A percentile compares a stretch with the other conserved stretches of the same genome.
phyloP scores from a whole-genome alignment of 92 coral and sea anemone genomes.

The Bergia puertoricense region DNA sequence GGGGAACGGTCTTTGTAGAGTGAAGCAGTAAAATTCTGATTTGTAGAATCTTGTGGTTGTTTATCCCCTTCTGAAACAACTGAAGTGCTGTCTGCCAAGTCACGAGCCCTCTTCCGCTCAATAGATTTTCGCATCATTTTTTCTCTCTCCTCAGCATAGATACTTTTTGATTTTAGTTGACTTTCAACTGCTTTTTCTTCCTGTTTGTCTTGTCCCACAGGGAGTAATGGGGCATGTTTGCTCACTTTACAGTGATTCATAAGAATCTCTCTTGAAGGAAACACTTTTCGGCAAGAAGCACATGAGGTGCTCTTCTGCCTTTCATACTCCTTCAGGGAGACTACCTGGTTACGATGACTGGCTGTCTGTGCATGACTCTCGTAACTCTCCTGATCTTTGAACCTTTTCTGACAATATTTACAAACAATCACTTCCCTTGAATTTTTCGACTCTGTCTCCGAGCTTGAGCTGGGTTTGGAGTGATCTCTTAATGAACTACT shows the following conservation, averaged over 20 bases:
- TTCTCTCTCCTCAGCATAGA: conserved; percentile 13
- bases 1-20: conserved; percentile 39
- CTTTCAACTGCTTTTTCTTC: conserved; percentile 23
- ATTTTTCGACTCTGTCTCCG: conserved; percentile 25
- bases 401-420: conserved; percentile 59
- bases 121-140: conserved; percentile 34
- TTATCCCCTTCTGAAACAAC: conserved; percentile 32
- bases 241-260: conserved; percentile 41
- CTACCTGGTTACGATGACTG: conserved; percentile 47
- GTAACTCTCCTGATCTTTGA: conserved; percentile 46
- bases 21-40: neutral
- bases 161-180: conserved; percentile 2
- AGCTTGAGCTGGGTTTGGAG: conserved; percentile 14
- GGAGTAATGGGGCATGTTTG: conserved; percentile 54
- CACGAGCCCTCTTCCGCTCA: conserved; percentile 36
- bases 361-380: conserved; percentile 50
- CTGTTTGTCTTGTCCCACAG: conserved; percentile 27
- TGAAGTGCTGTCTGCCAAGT: neutral
- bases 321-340: conserved; percentile 44
- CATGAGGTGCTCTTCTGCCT: conserved; percentile 42
- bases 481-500: neutral
- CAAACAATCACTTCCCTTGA: conserved; percentile 48
- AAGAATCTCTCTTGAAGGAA: conserved; percentile 45
- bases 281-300: conserved; percentile 50
- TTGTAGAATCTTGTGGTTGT: conserved; percentile 23